Evolutionary conservation across 1,140 invertebrate species (phyloP).

Genomic region (Drosophila pseudoobscura): DNA sequence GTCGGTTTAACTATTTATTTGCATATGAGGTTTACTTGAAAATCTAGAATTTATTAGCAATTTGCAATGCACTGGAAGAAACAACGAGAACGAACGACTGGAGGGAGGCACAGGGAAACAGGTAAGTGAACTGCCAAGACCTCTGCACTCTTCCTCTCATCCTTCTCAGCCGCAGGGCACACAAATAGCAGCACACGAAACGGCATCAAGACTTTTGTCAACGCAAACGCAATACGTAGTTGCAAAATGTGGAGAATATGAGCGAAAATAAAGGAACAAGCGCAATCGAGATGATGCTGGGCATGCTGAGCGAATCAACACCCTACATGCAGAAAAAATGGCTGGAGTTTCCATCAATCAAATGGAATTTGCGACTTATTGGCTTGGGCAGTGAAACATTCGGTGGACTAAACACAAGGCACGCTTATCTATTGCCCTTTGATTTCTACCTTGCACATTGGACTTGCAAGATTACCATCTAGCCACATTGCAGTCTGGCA

Average conservation of each 20-base stretch:
- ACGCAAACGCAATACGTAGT: slow-evolving; percentile 48
- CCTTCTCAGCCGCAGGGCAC: slow-evolving; percentile 39
- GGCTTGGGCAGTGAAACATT: background rate
- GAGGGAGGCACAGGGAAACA: slow-evolving; percentile 10
- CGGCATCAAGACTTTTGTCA: slow-evolving; percentile 65
- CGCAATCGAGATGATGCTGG: background rate
- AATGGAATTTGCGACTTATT: background rate
- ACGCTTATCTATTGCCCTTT: too few species aligned
- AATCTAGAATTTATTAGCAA: slow-evolving; percentile 38
- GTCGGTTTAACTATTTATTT: slow-evolving; percentile 53
- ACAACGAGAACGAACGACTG: too few species aligned
- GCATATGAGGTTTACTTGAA: slow-evolving; percentile 40
- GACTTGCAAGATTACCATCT: too few species aligned
- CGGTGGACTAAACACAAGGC: too few species aligned
- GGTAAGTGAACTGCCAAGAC: slow-evolving; percentile 45
- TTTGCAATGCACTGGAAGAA: slow-evolving; percentile 19
- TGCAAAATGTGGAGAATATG: slow-evolving; percentile 45
- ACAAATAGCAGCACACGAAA: slow-evolving; percentile 61
- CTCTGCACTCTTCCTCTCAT: slow-evolving; percentile 33
- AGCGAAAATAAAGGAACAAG: slow-evolving; percentile 47
- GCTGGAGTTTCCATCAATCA: background rate
- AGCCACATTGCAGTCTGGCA: too few species aligned
- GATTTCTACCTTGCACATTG: too few species aligned
- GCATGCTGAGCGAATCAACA: background rate
- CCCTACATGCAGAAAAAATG: background rate